A percentile compares a stretch with the other conserved stretches of the same genome.
Evolutionary conservation across 2,888 invertebrate species (phyloP).

Genomic region (Drymonia ruficornis): DNA sequence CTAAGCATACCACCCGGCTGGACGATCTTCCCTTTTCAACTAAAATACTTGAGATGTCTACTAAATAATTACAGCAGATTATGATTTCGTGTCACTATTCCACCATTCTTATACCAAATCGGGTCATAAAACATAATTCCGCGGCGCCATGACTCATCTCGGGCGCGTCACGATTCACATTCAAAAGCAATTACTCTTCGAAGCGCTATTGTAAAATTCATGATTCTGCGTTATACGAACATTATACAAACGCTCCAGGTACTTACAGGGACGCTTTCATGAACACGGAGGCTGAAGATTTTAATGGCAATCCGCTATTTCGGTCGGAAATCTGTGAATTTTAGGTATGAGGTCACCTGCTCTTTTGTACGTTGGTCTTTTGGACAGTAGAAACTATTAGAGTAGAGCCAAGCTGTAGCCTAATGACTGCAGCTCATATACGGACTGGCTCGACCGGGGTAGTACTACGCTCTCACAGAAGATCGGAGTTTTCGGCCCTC

Average conservation of each 20-base stretch:
- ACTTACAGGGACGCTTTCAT: conserved; percentile 3
- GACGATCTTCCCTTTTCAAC: no score
- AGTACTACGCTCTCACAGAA: no score
- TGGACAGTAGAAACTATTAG: no score
- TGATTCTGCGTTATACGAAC: background rate
- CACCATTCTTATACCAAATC: background rate
- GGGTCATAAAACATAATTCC: conserved; percentile 5
- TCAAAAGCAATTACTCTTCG: conserved; percentile 6
- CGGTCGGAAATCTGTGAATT: background rate
- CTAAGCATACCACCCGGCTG: no score
- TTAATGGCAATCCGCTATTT: conserved; percentile 17
- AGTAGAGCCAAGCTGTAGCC: no score
- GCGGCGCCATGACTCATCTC: conserved; percentile 22
- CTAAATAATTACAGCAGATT: no score
- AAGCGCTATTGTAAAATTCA: background rate
- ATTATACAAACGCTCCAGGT: no score
- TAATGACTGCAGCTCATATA: no score
- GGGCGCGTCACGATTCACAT: conserved; percentile 11
- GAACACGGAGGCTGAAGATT: conserved; percentile 14
- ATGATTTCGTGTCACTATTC: no score
- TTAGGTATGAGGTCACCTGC: background rate
- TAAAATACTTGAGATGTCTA: no score
- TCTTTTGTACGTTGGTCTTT: background rate
- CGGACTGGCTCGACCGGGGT: no score
- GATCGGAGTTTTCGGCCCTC: no score